Base-by-base conservation (phyloP, 2,113 vertebrate genomes). In the Cynopterus brachyotis region DNA sequence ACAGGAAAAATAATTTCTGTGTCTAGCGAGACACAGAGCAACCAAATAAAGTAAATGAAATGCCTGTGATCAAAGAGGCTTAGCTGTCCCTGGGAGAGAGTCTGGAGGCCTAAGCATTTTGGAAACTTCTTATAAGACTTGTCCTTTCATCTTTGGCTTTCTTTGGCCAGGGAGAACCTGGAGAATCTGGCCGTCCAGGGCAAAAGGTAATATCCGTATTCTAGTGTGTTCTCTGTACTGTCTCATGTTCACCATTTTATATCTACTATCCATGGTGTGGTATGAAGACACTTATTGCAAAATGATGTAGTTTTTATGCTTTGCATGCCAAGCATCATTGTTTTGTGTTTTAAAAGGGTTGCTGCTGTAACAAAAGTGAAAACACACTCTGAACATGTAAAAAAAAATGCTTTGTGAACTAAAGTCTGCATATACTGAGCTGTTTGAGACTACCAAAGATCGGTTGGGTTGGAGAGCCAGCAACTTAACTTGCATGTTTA, bases 151-250 rank as follows among this genome's bases (percentile, higher is more conserved):
- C 40, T 67, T 75, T 96, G 35, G 28, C 37, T 97, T 97, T 96
- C 76, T 96, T 98, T 86, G 97, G 11, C 32, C 92, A 99, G 99
- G 99, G 99, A 62, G 99, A 99, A 98, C 99, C 99, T 0, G 99
- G 99, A 97, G 99, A 99, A 98, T 99, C 99, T 94, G 99, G 99
- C 76, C 98, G 99, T 78, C 98, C 99, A 75, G 99, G 99, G 95
- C 98, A 98, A 69, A 99, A 99, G 99, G 99, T 99, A 99, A 98
- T 45, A 17, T 13, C 90, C 94, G 92, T 53, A 0, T 94, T 76
- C 81, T 47, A 3, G 40, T 78, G 73, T 55, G 45, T 37, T 70
- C 35, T 85, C 79, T 35, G 6, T 47, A 24, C 17, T 72, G 2
- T 40, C 16, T 80, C 37, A n/a, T 50, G 9, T 1, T 64, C 72